Percentiles rank a stretch among this genome's conserved stretches.
Conservation (phyloP, 23 tunicate species). For the Aplidium turbinatum region DNA sequence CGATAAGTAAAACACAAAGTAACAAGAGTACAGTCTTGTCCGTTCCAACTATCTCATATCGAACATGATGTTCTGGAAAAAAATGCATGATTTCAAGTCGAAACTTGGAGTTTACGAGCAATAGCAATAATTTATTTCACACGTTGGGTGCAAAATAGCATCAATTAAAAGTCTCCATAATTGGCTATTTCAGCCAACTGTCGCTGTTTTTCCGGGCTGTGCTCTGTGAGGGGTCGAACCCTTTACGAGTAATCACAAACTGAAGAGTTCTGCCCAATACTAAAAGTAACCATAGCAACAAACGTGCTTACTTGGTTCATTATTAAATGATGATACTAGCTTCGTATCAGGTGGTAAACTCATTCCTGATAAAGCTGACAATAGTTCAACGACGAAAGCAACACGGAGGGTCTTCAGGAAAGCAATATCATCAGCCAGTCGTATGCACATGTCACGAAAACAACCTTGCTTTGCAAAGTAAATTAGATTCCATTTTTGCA, state of each 20-base stretch:
- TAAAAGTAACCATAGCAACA: no score
- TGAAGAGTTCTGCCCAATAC: no score
- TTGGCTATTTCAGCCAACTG: no score
- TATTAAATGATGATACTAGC: constrained; percentile 22
- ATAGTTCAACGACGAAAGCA: constrained; percentile 32
- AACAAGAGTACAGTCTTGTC: constrained; percentile 38
- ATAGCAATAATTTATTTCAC: no score
- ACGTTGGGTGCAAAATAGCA: no score
- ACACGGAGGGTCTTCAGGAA: not conserved
- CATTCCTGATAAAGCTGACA: constrained; percentile 35
- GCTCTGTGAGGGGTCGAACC: no score
- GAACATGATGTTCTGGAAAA: not conserved
- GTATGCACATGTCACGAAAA: constrained; percentile 41
- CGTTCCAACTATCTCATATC: constrained; percentile 16
- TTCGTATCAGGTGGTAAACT: constrained; percentile 25
- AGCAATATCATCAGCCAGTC: constrained; percentile 27
- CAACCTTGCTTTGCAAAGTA: constrained; percentile 54
- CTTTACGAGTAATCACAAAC: no score
- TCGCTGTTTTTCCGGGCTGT: no score
- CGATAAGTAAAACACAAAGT: constrained; percentile 18
- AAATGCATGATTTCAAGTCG: no score
- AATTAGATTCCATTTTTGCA: constrained; percentile 43
- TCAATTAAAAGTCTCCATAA: no score
- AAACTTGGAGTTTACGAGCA: no score
- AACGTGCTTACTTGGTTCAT: no score